Conservation (phyloP, 64 coral and sea anemone genomes). For the Pocillopora damicornis region DNA sequence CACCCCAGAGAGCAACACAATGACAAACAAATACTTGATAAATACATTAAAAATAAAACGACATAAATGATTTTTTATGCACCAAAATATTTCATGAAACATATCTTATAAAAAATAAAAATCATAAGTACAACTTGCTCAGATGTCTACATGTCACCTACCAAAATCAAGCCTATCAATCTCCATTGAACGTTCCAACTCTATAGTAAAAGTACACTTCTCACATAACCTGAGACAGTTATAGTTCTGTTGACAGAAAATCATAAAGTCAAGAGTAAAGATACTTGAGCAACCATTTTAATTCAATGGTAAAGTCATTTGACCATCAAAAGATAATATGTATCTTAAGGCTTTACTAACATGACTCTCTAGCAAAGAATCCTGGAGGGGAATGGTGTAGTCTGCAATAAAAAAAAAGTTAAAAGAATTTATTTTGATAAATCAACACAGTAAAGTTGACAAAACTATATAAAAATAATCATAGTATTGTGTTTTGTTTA, state of each 20-base stretch:
- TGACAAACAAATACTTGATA: not conserved
- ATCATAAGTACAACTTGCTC: no score
- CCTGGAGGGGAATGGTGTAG: conserved; percentile 26
- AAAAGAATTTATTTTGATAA: not conserved
- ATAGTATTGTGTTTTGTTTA: no score
- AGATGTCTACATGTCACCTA: not conserved
- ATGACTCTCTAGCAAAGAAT: conserved; percentile 65
- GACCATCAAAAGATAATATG: no score
- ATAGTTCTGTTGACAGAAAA: conserved; percentile 63
- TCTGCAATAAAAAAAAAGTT: not conserved
- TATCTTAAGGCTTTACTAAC: conserved; percentile 13
- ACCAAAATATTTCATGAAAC: no score
- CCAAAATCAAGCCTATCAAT: conserved; percentile 75
- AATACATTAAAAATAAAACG: not conserved
- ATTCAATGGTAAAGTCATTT: no score
- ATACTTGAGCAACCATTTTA: not conserved
- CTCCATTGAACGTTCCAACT: conserved; percentile 78
- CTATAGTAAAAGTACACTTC: conserved; percentile 75
- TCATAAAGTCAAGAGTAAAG: not conserved
- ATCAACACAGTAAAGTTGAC: not conserved
- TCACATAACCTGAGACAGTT: conserved; percentile 65
- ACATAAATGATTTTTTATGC: no score
- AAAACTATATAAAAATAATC: no score
- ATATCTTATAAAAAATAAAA: no score
- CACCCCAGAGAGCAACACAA: no score